Conservation (phyloP, 2,113 vertebrate genomes). For the Emydocephalus ijimae region DNA sequence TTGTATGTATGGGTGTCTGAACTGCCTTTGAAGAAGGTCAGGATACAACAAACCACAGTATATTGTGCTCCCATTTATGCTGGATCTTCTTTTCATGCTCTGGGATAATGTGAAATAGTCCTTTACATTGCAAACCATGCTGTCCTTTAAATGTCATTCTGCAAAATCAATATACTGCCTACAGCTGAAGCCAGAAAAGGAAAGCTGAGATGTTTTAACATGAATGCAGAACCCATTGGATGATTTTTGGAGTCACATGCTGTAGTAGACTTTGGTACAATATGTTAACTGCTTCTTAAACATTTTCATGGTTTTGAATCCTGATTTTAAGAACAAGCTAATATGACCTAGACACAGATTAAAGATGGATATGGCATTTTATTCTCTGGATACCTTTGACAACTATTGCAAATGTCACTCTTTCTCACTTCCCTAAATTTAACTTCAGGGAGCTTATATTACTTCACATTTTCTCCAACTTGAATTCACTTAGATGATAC, state of each 20-base stretch:
- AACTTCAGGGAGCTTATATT: background rate
- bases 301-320: background rate
- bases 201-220: background rate
- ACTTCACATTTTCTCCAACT: background rate
- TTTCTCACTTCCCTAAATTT: background rate
- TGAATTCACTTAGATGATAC: background rate
- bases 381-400: background rate
- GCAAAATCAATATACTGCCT: background rate
- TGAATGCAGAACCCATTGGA: background rate
- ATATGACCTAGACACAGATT: background rate
- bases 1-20: background rate
- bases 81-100: background rate
- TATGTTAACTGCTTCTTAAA: background rate
- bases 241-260: background rate
- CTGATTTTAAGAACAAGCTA: background rate
- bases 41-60: background rate
- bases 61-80: background rate
- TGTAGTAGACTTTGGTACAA: background rate
- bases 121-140: background rate
- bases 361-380: background rate
- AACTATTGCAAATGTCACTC: background rate
- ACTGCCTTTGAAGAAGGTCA: background rate
- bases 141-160: background rate
- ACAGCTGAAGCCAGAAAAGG: background rate
- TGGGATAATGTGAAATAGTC: background rate